Conservation (phyloP, 2,797 vertebrate genomes). For the Crypturellus tataupa region DNA sequence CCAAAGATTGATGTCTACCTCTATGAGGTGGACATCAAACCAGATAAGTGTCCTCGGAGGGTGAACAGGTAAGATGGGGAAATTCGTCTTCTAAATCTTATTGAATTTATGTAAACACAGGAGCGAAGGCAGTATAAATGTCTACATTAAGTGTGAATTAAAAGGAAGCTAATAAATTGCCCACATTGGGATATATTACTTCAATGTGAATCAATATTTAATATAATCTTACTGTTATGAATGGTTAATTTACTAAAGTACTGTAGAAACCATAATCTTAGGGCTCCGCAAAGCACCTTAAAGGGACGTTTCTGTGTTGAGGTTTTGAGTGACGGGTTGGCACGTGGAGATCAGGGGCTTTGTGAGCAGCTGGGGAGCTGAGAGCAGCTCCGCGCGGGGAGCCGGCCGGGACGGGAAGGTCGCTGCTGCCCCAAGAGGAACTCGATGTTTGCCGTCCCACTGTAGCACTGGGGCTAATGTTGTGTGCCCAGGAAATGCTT, state of each 20-base stretch:
- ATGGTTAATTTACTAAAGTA: background rate
- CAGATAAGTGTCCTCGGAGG: slow-evolving; percentile 96
- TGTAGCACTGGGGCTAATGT: background rate
- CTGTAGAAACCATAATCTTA: background rate
- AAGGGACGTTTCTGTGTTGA: background rate
- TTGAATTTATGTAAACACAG: background rate
- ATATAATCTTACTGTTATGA: background rate
- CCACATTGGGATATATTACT: background rate
- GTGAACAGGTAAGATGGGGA: slow-evolving; percentile 92
- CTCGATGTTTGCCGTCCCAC: background rate
- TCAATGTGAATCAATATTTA: background rate
- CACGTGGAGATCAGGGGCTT: background rate
- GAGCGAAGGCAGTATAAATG: background rate
- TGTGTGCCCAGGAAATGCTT: background rate
- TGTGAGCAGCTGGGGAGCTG: background rate
- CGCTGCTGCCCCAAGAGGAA: background rate
- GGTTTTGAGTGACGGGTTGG: background rate
- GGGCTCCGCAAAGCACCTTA: background rate
- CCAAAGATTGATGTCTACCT: slow-evolving; percentile 99
- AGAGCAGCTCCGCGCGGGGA: background rate
- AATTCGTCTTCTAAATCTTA: background rate
- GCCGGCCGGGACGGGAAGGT: background rate
- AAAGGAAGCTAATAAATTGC: background rate
- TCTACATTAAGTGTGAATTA: background rate
- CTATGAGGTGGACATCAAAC: slow-evolving; percentile 98